phyloP scores from a whole-genome alignment of 2,797 vertebrate genomes.

The Syngnathus rostellatus region DNA sequence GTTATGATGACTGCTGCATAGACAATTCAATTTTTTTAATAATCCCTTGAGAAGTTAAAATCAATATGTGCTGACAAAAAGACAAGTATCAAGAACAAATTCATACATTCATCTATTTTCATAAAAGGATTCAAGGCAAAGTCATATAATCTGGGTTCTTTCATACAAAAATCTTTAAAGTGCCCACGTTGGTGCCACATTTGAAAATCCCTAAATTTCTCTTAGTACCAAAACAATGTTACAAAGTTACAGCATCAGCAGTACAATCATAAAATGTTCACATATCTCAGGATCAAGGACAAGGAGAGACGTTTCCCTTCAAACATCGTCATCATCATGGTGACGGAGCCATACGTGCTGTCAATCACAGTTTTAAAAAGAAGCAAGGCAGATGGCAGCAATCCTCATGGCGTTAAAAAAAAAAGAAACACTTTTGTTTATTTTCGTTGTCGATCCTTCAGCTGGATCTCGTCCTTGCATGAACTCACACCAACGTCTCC shows the following conservation, averaged over 20 bases:
- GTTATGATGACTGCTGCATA: constrained; percentile 32
- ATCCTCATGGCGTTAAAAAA: constrained; percentile 16
- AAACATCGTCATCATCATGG: constrained; percentile 23
- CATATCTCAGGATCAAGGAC: constrained; percentile 36
- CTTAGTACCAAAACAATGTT: constrained; percentile 43
- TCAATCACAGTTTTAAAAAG: constrained; percentile 20
- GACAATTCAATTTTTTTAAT: constrained; percentile 20
- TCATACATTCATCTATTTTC: constrained; percentile 14
- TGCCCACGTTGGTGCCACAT: constrained; percentile 31
- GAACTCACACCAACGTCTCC: constrained; percentile 23
- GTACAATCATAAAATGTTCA: constrained; percentile 37
- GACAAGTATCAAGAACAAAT: not conserved
- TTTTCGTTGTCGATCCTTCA: constrained; percentile 22
- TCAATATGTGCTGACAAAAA: not conserved
- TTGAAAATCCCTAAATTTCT: constrained; percentile 38
- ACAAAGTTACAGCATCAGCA: constrained; percentile 37
- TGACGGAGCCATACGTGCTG: constrained; percentile 32
- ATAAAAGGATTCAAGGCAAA: constrained; percentile 18
- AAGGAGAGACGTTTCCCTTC: constrained; percentile 32
- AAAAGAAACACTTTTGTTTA: not conserved
- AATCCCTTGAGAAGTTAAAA: constrained; percentile 27
- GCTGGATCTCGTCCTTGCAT: constrained; percentile 25
- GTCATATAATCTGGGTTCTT: not conserved
- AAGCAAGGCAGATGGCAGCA: constrained; percentile 36
- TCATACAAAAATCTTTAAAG: constrained; percentile 34